Evolutionary conservation across 2,888 invertebrate genomes (phyloP), one percentile per base, ranked within the genome.

Genomic region (Lycophotia porphyrea): DNA sequence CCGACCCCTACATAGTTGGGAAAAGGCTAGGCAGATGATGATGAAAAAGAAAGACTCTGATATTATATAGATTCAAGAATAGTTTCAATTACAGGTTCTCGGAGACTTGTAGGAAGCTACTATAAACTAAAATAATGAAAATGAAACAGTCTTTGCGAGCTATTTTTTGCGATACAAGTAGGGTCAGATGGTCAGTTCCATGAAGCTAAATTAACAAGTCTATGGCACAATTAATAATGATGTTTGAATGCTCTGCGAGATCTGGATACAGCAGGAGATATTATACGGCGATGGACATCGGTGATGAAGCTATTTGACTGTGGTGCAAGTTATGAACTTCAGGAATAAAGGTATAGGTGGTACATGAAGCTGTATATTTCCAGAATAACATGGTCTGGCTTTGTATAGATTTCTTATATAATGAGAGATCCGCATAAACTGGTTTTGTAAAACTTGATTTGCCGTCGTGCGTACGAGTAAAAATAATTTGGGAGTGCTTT

Each of bases 301-400:
- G 61, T 77, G 83, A 85, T 85, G 86, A 84, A 85, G 86, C 70
- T 70, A 74, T 85, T 82, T 58, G 15, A 15, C 13, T 67, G 61
- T 67, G 76, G 84, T 34, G 42, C 86, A 84, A 84, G 79, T 68
- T 15, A 78, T 15, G 9, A 71, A 47, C 75, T 71, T 72, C 5
- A 8, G 34, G 27, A 27, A 21, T 36, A 8, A 1, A 55, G 15
- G n/a, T n/a, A n/a, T n/a, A n/a, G n/a, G n/a, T n/a, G n/a, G n/a
- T n/a, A n/a, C n/a, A n/a, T n/a, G n/a, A n/a, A n/a, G n/a, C n/a
- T n/a, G n/a, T n/a, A n/a, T n/a, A n/a, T n/a, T n/a, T n/a, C n/a
- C n/a, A n/a, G n/a, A n/a, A n/a, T n/a, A n/a, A n/a, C n/a, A n/a
- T n/a, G n/a, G n/a, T n/a, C n/a, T n/a, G n/a, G n/a, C n/a, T n/a